phyloP scores from a whole-genome alignment of 2,797 vertebrate genomes.

The Tokudaia tokunoshimensis region DNA sequence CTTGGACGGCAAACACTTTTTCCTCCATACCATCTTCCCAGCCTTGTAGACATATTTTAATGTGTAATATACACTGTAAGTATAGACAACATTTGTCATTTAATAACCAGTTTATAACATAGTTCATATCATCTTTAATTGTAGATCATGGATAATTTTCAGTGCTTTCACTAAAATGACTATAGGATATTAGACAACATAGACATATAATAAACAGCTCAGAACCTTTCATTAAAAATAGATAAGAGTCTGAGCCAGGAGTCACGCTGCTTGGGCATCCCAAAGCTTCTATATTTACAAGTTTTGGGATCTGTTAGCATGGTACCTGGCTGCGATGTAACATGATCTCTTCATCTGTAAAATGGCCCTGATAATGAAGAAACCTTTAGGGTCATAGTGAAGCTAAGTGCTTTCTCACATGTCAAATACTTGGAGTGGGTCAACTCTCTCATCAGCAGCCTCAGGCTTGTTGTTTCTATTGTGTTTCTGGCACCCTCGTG shows the following conservation, averaged over 20 bases:
- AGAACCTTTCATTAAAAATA: neutral
- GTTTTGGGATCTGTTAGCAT: neutral
- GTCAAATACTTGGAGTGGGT: neutral
- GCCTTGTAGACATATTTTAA: neutral
- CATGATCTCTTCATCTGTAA: neutral
- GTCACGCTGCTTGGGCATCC: neutral
- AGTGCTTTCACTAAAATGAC: neutral
- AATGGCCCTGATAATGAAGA: neutral
- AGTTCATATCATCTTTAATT: neutral
- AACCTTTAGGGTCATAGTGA: neutral
- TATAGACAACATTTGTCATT: neutral
- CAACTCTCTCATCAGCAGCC: neutral
- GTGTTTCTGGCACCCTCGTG: conserved; percentile 8
- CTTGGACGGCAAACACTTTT: neutral
- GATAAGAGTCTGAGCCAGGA: neutral
- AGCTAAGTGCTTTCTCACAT: neutral
- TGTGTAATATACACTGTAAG: too few species aligned
- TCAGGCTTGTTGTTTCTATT: neutral
- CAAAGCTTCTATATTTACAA: neutral
- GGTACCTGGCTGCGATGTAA: neutral
- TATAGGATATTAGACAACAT: neutral
- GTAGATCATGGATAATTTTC: neutral
- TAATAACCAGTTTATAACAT: neutral
- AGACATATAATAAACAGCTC: conserved; percentile 19
- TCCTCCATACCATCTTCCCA: neutral